Conservation (phyloP, 92 coral and sea anemone species). For the Zoanthus gigantus region DNA sequence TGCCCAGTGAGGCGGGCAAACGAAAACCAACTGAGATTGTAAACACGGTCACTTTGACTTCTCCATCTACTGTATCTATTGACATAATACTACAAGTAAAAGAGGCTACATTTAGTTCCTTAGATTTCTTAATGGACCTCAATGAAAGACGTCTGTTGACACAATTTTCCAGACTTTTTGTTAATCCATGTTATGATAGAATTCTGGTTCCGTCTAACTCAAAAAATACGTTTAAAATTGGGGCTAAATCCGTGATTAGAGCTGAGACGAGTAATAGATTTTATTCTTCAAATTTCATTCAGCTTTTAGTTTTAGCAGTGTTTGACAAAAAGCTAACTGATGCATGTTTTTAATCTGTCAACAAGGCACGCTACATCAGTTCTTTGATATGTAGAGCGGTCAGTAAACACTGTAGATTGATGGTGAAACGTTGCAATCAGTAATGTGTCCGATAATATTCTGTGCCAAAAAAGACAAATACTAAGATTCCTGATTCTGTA, state of each 20-base stretch:
- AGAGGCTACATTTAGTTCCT: background rate
- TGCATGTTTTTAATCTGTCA: background rate
- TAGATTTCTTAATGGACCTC: slow-evolving; percentile 7
- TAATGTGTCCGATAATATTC: background rate
- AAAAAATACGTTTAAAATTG: background rate
- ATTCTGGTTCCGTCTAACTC: background rate
- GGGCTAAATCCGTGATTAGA: background rate
- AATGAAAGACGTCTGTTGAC: slow-evolving; percentile 35
- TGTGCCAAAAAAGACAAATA: background rate
- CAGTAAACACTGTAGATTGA: background rate
- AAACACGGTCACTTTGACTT: slow-evolving; percentile 17
- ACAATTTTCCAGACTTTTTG: slow-evolving; percentile 10
- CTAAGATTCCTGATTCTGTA: background rate
- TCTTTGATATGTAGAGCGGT: background rate
- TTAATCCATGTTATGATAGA: too few species aligned
- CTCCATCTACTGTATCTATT: slow-evolving; percentile 18
- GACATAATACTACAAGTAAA: slow-evolving; percentile 15
- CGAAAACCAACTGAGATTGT: background rate
- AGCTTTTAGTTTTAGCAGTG: background rate
- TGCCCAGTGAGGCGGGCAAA: too few species aligned
- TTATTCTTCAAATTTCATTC: background rate
- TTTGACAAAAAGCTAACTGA: background rate
- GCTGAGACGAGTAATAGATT: background rate
- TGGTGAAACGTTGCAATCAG: background rate
- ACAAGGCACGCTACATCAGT: background rate